Evolutionary conservation across 2,113 vertebrate species (phyloP).

Genomic region (Brachyhypopomus occidentalis): DNA sequence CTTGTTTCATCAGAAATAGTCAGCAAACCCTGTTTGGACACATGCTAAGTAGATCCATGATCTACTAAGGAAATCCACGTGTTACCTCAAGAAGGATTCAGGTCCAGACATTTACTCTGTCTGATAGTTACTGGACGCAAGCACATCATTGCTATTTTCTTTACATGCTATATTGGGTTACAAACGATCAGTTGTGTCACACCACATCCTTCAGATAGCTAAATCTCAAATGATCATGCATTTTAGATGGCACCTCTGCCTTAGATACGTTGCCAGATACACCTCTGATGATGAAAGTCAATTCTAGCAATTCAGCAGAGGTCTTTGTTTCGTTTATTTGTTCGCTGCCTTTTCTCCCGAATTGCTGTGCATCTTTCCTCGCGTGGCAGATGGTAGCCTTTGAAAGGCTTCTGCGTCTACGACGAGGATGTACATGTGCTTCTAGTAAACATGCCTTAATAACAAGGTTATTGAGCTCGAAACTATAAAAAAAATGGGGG

Average conservation of each 20-base stretch:
- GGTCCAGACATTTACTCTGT: too few species aligned
- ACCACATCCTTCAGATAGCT: not conserved
- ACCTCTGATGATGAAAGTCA: slow-evolving; percentile 2
- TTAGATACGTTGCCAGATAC: not conserved
- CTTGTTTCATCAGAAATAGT: not conserved
- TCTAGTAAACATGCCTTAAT: slow-evolving; percentile 63
- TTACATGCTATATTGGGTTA: not conserved
- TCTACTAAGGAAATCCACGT: too few species aligned
- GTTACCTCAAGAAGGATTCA: too few species aligned
- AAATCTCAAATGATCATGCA: not conserved
- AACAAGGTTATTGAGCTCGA: slow-evolving; percentile 61
- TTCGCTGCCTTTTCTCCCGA: not conserved
- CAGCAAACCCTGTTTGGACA: not conserved
- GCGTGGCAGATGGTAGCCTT: slow-evolving; percentile 21
- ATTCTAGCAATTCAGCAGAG: not conserved
- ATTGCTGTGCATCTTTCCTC: not conserved
- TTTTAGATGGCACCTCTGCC: not conserved
- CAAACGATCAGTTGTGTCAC: not conserved
- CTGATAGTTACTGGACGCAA: not conserved
- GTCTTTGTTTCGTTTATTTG: not conserved
- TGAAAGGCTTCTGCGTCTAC: slow-evolving; percentile 31
- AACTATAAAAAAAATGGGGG: slow-evolving; percentile 58
- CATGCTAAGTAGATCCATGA: too few species aligned
- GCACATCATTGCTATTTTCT: not conserved
- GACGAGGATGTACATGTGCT: slow-evolving; percentile 47